Percentiles rank a stretch among this genome's conserved stretches.
These are phyloP conservation scores for Hippasteria phrygiana DNA, from an alignment of 53 echinoderm and acorn worm genomes.

Conservation along the genomic window DNA sequence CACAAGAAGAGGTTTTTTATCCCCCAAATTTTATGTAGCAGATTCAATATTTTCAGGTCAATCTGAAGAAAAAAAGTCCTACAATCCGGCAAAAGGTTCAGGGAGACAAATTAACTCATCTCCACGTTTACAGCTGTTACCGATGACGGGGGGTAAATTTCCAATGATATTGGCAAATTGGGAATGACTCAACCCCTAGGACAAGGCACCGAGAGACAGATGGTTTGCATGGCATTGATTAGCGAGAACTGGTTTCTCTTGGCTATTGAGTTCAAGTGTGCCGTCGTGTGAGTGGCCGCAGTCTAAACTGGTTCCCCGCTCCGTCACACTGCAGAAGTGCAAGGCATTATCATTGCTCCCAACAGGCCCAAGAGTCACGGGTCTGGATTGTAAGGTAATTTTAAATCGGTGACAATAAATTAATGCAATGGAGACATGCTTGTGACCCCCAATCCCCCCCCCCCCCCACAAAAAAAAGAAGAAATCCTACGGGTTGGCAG, in stretches of 20 bases:
- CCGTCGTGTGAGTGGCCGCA: too few relatives aligned
- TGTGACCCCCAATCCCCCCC: too few relatives aligned
- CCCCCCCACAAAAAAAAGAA: too few relatives aligned
- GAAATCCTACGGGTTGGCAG: too few relatives aligned
- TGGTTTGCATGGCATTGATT: background rate
- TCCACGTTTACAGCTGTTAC: slow-evolving; percentile 38
- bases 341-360: background rate
- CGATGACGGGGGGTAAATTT: slow-evolving; percentile 23
- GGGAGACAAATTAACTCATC: background rate
- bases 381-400: too few relatives aligned
- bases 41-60: too few relatives aligned
- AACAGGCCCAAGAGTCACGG: background rate
- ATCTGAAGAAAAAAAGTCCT: too few relatives aligned
- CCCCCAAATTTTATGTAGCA: too few relatives aligned
- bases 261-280: background rate
- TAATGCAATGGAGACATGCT: too few relatives aligned
- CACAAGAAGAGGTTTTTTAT: too few relatives aligned
- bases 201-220: background rate
- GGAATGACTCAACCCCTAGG: slow-evolving; percentile 19
- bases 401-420: too few relatives aligned
- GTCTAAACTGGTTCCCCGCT: background rate
- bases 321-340: background rate
- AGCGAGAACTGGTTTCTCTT: background rate
- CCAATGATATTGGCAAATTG: background rate
- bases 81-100: background rate